Base-by-base conservation (phyloP, 64 coral and sea anemone genomes). In the Dendronephthya gigantea region DNA sequence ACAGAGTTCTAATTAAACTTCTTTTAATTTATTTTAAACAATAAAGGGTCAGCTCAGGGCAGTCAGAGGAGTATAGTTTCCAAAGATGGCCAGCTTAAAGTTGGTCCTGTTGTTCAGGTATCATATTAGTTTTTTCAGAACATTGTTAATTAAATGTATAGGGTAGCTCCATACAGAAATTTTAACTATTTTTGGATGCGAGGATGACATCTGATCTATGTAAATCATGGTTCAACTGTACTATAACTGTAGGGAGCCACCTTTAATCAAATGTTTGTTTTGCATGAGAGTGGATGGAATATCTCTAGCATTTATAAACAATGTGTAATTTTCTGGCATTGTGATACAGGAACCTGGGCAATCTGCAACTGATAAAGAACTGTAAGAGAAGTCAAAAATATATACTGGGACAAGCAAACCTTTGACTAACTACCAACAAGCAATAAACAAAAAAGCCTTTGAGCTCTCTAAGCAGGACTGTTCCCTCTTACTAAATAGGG, bases 311-410 rank as follows among this genome's bases (percentile, higher is more conserved):
- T 76, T 33, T 3, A 76, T 17, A 3, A 58, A 58, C 51, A 19
- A 58, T 17, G 23, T 58, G 22, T 58, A 31, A 22, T 76, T 76
- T 76, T 70, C 6, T 31, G 66, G 9, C 29, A 25, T 27, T 37
- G 58, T 30, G 19, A 7, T 41, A 69, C 84, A 89, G 82, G 88
- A 84, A 40, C 89, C 89, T 40, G 59, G 85, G 55, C 82, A 90
- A 43, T 74, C 55, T 31, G 22, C 40, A 81, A 85, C 89, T 85
- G 88, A 90, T 27, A 88, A 88, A 52, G 32, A 50, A 39, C 45
- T 88, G 70, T 40, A 85, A 74, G 68, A 76, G 48, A 90, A 85
- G 41, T 90, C 89, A 28, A 90, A 90, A 56, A 90, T 85, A 72
- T 90, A 85, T 70, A 85, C 59, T 41, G 41, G 4, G 6, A 79